Evolutionary conservation across 2,888 invertebrate species (phyloP), one percentile per base, ranked within the genome.

Genomic region (Lissocephala sabroskyi): DNA sequence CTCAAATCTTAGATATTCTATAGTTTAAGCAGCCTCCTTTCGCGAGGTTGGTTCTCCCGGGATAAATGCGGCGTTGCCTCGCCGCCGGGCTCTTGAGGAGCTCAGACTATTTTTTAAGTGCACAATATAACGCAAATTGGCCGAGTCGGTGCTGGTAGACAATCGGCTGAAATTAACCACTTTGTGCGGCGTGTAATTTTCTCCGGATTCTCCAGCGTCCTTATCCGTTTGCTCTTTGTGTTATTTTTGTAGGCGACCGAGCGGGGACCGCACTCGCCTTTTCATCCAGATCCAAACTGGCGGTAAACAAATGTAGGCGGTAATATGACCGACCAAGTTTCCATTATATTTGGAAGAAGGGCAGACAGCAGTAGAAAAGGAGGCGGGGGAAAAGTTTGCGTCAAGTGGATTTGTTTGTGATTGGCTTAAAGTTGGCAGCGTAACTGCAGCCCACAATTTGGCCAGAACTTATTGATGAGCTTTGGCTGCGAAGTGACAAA

Each of bases 71-170:
- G n/a, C n/a, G n/a, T n/a, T n/a, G n/a, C n/a, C n/a, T n/a, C n/a
- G n/a, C n/a, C n/a, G n/a, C n/a, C n/a, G n/a, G n/a, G n/a, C n/a
- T n/a, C n/a, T n/a, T n/a, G n/a, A n/a, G 40, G 37, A 28, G 35
- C 47, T 50, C 42, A 63, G n/a, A 68, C 63, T 64, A 67, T 73
- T 65, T 68, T 73, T 65, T 67, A 73, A 56, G 47, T 55, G 70
- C 35, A 73, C 68, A 73, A 68, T 68, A 48, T 14, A 41, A 45
- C 23, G 39, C 56, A 68, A 68, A 68, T 68, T 73, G 62, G 63
- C 63, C 59, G 14, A 35, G 7, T 9, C 14, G 1, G 10, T 18
- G 49, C 6, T 37, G 55, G 41, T 56, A 40, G 40, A 54, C 50
- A 54, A 55, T 39, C 46, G 52, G 62, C 49, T 28, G 23, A 63